phyloP scores from a whole-genome alignment of 1,140 invertebrate species.

The Zaprionus ornatus region DNA sequence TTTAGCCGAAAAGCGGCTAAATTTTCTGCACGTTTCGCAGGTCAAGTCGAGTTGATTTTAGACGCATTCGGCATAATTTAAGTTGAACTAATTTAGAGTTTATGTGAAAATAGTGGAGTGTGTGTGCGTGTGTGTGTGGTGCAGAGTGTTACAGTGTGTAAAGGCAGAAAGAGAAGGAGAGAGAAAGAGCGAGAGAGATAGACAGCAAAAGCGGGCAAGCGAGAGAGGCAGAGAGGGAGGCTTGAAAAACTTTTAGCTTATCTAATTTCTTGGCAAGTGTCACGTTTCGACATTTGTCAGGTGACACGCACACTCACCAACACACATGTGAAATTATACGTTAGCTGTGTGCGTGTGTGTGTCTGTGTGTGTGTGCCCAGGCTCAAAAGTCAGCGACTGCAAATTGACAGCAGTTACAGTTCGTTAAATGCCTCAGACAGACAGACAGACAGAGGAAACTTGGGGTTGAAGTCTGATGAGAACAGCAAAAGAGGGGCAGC shows the following conservation, averaged over 20 bases:
- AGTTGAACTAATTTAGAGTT: background rate
- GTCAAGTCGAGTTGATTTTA: background rate
- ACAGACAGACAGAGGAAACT: slow-evolving; percentile 16
- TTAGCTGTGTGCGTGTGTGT: slow-evolving; percentile 55
- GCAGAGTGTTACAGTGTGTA: background rate
- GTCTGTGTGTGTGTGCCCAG: slow-evolving; percentile 35
- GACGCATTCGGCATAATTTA: background rate
- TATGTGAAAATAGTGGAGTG: background rate
- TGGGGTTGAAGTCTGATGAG: slow-evolving; percentile 1
- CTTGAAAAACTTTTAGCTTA: slow-evolving; percentile 71
- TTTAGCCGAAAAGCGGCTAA: background rate
- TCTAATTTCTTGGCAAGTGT: slow-evolving; percentile 82
- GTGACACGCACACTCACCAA: slow-evolving; percentile 54
- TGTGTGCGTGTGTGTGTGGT: background rate
- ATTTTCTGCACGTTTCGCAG: background rate
- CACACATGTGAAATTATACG: slow-evolving; percentile 61
- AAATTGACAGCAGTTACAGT: slow-evolving; percentile 83
- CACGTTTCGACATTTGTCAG: slow-evolving; percentile 81
- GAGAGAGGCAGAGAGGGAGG: background rate
- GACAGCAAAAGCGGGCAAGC: background rate
- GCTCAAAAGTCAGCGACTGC: slow-evolving; percentile 80
- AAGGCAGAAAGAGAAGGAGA: background rate
- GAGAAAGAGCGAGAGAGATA: background rate
- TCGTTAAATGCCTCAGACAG: slow-evolving; percentile 68
- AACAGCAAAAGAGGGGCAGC: slow-evolving; percentile 2